Percentiles rank a stretch among this genome's conserved stretches.
These are phyloP conservation scores for Ctenopoma kingsleyae DNA, from an alignment of 2,797 vertebrate species.

Conservation along the genomic window DNA sequence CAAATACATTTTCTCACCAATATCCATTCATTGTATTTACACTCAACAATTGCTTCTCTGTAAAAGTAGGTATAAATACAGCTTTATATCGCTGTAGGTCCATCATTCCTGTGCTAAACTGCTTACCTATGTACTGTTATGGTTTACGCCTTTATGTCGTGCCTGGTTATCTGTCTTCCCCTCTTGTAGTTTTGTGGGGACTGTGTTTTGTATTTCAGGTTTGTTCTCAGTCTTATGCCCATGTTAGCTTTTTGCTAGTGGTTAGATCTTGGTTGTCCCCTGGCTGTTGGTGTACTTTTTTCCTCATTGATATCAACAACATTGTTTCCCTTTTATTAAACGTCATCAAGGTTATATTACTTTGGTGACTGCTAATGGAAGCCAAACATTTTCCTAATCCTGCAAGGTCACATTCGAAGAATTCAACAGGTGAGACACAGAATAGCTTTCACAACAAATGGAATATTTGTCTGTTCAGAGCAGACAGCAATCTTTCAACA, in stretches of 20 bases:
- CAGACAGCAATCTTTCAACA: not conserved
- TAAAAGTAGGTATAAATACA: too few species aligned
- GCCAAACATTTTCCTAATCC: not conserved
- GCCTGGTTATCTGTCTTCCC: too few species aligned
- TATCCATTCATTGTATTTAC: not conserved
- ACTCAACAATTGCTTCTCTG: not conserved
- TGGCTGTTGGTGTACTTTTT: not conserved
- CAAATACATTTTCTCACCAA: not conserved
- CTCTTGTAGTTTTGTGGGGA: too few species aligned
- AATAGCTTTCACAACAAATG: not conserved
- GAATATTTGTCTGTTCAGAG: not conserved
- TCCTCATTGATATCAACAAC: not conserved
- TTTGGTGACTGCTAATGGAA: conserved; percentile 7
- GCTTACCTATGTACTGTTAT: too few species aligned
- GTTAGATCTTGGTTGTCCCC: too few species aligned
- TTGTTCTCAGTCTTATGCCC: too few species aligned
- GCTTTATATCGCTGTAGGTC: not conserved
- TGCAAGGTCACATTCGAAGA: conserved; percentile 4
- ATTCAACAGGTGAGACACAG: not conserved
- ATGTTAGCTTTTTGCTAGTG: too few species aligned
- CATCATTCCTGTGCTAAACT: too few species aligned
- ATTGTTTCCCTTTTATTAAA: not conserved
- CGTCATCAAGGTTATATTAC: not conserved
- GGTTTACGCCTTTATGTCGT: too few species aligned
- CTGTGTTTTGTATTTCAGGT: too few species aligned